Conservation (phyloP, 2,888 invertebrate species). For the Ellobium chinense region DNA sequence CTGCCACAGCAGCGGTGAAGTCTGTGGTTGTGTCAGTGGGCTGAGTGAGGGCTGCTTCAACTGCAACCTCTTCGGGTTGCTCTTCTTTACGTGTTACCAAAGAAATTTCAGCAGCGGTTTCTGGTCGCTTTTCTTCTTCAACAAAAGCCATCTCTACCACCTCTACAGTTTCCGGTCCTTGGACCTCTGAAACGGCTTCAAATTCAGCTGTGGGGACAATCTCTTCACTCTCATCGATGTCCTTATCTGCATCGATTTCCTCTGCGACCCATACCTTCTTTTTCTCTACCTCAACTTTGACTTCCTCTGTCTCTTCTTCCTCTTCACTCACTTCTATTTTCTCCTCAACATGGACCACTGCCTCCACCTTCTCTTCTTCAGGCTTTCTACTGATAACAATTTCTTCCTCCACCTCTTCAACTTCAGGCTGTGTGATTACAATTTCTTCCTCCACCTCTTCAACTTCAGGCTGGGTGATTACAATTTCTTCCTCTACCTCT, state of each 20-base stretch:
- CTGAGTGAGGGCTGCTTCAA: neutral
- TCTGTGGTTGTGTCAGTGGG: conserved; percentile 16
- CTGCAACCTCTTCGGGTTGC: neutral
- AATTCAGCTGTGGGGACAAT: neutral
- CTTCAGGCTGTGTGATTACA: conserved; percentile 3
- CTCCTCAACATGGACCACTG: no score
- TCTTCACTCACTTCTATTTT: conserved; percentile 68
- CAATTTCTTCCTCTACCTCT: conserved; percentile 47
- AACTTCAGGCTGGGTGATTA: conserved; percentile 33
- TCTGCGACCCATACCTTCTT: conserved; percentile 71
- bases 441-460: conserved; percentile 57
- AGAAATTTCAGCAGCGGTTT: neutral
- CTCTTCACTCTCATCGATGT: conserved; percentile 36
- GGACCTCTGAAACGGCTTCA: neutral
- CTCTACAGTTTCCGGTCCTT: neutral
- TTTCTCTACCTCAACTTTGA: conserved; percentile 68
- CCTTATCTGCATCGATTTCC: conserved; percentile 40
- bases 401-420: conserved; percentile 56
- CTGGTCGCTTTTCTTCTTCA: neutral
- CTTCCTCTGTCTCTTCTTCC: conserved; percentile 56
- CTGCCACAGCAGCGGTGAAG: neutral
- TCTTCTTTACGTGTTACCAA: conserved; percentile 19
- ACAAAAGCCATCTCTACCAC: no score
- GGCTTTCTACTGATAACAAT: conserved; percentile 1
- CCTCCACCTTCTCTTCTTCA: conserved; percentile 64